Evolutionary conservation across 2,797 vertebrate species (phyloP).

Genomic region (Helarctos malayanus): DNA sequence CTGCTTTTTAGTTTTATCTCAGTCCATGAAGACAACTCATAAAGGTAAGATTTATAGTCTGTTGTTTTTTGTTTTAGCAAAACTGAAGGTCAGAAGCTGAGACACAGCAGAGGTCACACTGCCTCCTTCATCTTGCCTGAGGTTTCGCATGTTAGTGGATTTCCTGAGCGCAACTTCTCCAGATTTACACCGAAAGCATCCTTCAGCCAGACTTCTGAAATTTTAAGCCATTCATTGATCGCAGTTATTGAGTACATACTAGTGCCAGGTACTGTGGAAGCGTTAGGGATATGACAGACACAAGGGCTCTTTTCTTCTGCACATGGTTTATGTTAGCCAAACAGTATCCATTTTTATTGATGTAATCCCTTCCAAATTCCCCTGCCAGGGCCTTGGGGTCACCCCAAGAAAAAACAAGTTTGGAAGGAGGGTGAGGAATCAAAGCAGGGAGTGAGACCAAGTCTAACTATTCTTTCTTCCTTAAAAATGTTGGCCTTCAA

Average conservation of each 20-base stretch:
- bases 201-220: background rate
- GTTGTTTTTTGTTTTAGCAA: background rate
- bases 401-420: background rate
- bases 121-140: background rate
- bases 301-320: background rate
- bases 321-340: background rate
- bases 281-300: background rate
- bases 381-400: background rate
- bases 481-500: slow-evolving; percentile 1
- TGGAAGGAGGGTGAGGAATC: background rate
- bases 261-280: background rate
- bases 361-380: slow-evolving; percentile 38
- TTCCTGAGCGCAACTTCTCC: background rate
- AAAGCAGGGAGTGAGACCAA: background rate
- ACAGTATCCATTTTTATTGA: background rate
- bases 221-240: background rate
- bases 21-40: background rate
- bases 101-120: background rate
- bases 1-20: background rate
- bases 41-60: background rate
- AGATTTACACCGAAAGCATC: background rate
- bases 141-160: background rate
- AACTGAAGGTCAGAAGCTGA: background rate
- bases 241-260: slow-evolving; percentile 4
- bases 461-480: slow-evolving; percentile 4